Conservation (phyloP, 2,797 vertebrate species). For the Sebastes nivosus region DNA sequence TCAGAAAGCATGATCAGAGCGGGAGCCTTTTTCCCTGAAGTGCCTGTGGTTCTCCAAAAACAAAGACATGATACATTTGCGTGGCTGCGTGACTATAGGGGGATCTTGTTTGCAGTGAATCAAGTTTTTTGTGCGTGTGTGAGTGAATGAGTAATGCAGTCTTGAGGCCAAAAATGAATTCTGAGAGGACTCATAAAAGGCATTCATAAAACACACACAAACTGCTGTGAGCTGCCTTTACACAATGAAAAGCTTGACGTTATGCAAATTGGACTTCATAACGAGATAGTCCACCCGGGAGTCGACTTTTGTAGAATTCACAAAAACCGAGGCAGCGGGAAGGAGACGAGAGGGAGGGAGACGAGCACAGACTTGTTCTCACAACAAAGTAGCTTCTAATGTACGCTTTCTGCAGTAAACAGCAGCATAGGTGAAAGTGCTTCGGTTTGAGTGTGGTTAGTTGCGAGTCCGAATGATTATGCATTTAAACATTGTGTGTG, state of each 20-base stretch:
- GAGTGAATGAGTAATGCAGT: slow-evolving; percentile 54
- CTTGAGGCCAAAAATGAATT: slow-evolving; percentile 42
- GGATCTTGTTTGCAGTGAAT: slow-evolving; percentile 53
- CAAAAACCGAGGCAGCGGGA: not conserved
- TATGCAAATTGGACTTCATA: slow-evolving; percentile 27
- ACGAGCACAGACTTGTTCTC: slow-evolving; percentile 9
- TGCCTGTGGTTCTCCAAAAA: slow-evolving; percentile 47
- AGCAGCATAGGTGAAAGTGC: not conserved
- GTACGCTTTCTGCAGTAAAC: not conserved
- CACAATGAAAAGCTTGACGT: slow-evolving; percentile 38
- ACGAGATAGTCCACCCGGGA: slow-evolving; percentile 8
- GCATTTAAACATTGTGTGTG: not conserved
- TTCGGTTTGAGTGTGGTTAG: not conserved
- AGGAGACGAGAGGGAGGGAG: not conserved
- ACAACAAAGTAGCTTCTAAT: not conserved
- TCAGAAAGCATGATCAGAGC: slow-evolving; percentile 52
- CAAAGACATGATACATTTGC: slow-evolving; percentile 70
- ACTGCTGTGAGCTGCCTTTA: slow-evolving; percentile 23
- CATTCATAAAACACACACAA: slow-evolving; percentile 37
- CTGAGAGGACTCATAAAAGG: slow-evolving; percentile 38
- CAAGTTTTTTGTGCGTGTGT: slow-evolving; percentile 43
- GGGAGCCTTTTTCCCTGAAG: slow-evolving; percentile 41
- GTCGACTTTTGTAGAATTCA: slow-evolving; percentile 20
- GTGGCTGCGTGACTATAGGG: slow-evolving; percentile 13
- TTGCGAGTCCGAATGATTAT: not conserved